A percentile compares a stretch with the other conserved stretches of the same genome.
phyloP scores from a whole-genome alignment of 2,113 vertebrate species.

The Circaetus gallicus region DNA sequence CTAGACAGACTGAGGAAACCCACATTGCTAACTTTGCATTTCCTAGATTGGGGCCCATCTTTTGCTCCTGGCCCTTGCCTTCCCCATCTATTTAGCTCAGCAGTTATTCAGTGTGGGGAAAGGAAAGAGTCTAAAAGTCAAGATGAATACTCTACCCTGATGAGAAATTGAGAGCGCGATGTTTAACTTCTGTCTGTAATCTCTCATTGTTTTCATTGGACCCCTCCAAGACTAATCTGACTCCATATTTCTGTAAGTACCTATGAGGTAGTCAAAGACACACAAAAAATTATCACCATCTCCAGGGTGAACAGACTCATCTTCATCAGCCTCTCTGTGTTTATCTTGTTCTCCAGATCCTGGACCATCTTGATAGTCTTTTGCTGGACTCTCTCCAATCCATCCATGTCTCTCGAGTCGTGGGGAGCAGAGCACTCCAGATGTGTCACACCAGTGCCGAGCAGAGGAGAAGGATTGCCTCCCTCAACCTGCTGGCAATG shows the following conservation, averaged over 20 bases:
- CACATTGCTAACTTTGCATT: background rate
- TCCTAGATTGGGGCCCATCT: background rate
- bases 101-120: background rate
- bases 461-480: background rate
- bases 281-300: background rate
- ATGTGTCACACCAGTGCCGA: background rate
- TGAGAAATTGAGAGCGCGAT: rapidly evolving
- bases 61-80: background rate
- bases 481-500: background rate
- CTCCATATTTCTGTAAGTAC: background rate
- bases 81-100: background rate
- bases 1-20: background rate
- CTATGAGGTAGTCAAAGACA: background rate
- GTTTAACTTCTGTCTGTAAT: background rate
- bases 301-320: background rate
- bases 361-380: background rate
- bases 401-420: rapidly evolving
- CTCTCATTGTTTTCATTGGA: background rate
- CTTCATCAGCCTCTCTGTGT: background rate
- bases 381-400: background rate
- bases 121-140: background rate
- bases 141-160: background rate
- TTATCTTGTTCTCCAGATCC: background rate
- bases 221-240: background rate
- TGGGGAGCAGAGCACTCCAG: background rate